A percentile compares a stretch with the other conserved stretches of the same genome.
These are phyloP conservation scores for Gibbula magus DNA, from an alignment of 2,888 invertebrate species.

Conservation along the genomic window DNA sequence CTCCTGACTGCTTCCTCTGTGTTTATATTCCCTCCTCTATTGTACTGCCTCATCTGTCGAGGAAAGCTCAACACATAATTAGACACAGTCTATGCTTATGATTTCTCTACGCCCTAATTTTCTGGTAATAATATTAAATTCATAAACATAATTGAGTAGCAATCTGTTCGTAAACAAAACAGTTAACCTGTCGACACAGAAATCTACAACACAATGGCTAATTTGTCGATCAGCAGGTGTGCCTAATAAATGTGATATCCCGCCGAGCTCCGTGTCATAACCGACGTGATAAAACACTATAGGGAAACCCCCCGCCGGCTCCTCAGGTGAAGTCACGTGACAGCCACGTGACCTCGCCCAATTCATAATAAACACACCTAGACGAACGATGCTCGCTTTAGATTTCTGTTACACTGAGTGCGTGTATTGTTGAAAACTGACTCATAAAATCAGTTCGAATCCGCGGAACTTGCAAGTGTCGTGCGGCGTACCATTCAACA, in stretches of 20 bases:
- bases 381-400: neutral
- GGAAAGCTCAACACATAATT: no score
- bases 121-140: constrained; percentile 14
- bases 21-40: no score
- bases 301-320: neutral
- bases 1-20: no score
- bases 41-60: no score
- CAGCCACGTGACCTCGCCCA: neutral
- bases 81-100: neutral
- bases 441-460: constrained; percentile 16
- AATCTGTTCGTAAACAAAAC: constrained; percentile 18
- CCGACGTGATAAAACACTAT: neutral
- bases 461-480: neutral
- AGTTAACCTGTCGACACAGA: neutral
- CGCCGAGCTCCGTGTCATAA: neutral
- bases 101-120: neutral
- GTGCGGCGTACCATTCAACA: neutral
- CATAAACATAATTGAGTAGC: constrained; percentile 2
- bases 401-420: constrained; percentile 4
- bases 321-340: constrained; percentile 18
- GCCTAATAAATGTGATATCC: neutral
- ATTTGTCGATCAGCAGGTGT: constrained; percentile 3
- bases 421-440: constrained; percentile 13
- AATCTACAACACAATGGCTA: neutral
- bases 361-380: constrained; percentile 1